Base-by-base conservation (phyloP, 2,113 vertebrate species). In the Guaruba guarouba region DNA sequence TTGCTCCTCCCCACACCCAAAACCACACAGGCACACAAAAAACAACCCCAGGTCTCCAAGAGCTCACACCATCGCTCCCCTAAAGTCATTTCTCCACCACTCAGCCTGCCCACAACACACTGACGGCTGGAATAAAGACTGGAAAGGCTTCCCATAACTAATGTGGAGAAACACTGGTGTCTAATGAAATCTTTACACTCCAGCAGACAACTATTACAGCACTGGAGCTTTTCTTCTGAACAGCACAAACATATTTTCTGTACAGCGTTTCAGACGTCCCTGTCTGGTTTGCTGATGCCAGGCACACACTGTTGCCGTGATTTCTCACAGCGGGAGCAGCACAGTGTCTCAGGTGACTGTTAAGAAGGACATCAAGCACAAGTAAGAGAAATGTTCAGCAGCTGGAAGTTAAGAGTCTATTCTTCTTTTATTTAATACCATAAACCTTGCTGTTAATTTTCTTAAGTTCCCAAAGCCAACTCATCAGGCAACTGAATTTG, bases 251-350 rank as follows among this genome's bases (percentile, higher is more conserved):
- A 48, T 4, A 3, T 9, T 49, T 73, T 33, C 35, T 74, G 24
- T 25, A 27, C 39, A 84, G 31, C 13, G 28, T 33, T 46, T 79
- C 35, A 61, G 41, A 70, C 14, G 22, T 11, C 10, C 41, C 41
- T 23, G 17, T 25, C 49, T 69, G 49, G 20, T 48, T 64, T 35
- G 33, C 37, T 41, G 54, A 52, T 5, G 43, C 3, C 12, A n/a
- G 31, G 55, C 61, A 49, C 31, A 62, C 11, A 2, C 39, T 17
- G 4, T 3, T 29, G 62, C 37, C 0, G 0, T 31, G 62, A 33
- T 23, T 76, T 57, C 54, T 74, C 46, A n/a, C 27, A 55, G 68
- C 1, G 2, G 16, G 19, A 77, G 11, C 48, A 29, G 27, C 29
- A 23, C 33, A 28, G 3, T 7, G 20, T 23, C 41, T 61, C 43